phyloP scores from a whole-genome alignment of 2,888 invertebrate genomes.

The Cephus runcator region DNA sequence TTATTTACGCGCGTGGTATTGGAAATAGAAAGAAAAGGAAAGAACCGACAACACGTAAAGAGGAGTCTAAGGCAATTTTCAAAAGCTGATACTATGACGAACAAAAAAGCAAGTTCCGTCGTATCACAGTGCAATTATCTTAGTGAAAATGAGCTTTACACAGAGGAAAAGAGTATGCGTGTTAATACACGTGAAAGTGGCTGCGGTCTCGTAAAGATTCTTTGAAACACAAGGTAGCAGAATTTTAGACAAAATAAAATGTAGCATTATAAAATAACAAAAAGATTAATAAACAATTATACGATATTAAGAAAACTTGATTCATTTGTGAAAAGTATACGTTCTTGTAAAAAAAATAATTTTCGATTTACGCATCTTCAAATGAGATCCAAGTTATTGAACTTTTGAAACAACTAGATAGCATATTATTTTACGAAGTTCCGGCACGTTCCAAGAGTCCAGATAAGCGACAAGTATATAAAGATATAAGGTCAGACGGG shows the following conservation, averaged over 20 bases:
- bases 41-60: not conserved
- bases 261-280: not conserved
- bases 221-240: slow-evolving; percentile 1
- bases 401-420: not conserved
- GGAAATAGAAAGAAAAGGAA: not conserved
- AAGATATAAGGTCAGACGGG: not conserved
- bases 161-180: slow-evolving; percentile 21
- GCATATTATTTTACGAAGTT: not conserved
- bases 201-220: slow-evolving; percentile 9
- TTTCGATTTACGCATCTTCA: not conserved
- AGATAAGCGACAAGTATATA: not conserved
- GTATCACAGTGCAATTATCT: slow-evolving; percentile 56
- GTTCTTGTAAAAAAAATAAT: not conserved
- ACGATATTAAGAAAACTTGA: slow-evolving; percentile 27
- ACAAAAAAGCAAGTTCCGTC: slow-evolving; percentile 18
- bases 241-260: not conserved
- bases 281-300: not conserved
- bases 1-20: not conserved
- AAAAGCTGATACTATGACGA: not conserved
- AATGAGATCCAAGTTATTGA: not conserved
- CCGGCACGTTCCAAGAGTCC: not conserved
- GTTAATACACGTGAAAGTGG: slow-evolving; percentile 16
- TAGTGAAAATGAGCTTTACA: slow-evolving; percentile 54
- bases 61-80: not conserved
- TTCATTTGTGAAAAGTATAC: slow-evolving; percentile 34